A percentile compares a stretch with the other conserved stretches of the same genome.
These are phyloP conservation scores for Enteromius paludinosus DNA, from an alignment of 2,797 vertebrate species.

Conservation along the genomic window DNA sequence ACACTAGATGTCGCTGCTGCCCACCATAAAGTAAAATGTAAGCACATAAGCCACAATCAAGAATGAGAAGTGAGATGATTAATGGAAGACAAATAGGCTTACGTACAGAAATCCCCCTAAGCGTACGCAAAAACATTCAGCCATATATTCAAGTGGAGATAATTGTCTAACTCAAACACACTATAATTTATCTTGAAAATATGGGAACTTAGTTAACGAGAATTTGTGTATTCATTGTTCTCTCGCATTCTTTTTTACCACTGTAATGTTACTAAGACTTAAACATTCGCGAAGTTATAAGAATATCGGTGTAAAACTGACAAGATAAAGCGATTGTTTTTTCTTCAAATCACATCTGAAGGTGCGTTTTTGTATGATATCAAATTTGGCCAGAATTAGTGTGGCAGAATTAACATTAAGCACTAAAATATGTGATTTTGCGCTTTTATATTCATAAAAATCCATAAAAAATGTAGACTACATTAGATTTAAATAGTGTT, in stretches of 20 bases:
- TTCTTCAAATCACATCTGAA: not conserved
- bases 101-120: not conserved
- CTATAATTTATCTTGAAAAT: conserved; percentile 8
- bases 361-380: not conserved
- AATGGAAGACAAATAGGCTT: conserved; percentile 20
- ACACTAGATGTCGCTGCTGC: conserved; percentile 46
- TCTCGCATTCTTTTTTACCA: not conserved
- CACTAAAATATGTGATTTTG: not conserved
- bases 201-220: not conserved
- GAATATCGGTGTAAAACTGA: not conserved
- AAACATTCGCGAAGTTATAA: not conserved
- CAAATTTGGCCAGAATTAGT: not conserved
- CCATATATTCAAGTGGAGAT: not conserved
- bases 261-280: not conserved
- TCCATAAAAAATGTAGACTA: no score
- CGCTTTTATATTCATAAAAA: not conserved
- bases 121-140: not conserved
- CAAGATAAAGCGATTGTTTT: not conserved
- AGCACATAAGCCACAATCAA: not conserved
- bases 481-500: not conserved
- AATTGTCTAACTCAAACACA: not conserved
- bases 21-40: not conserved
- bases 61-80: conserved; percentile 2
- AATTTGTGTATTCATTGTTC: not conserved
- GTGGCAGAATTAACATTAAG: not conserved